A percentile compares a stretch with the other conserved stretches of the same genome.
These are phyloP conservation scores for Leptodactylus fallax DNA, from an alignment of 2,797 vertebrate species.

Conservation along the genomic window DNA sequence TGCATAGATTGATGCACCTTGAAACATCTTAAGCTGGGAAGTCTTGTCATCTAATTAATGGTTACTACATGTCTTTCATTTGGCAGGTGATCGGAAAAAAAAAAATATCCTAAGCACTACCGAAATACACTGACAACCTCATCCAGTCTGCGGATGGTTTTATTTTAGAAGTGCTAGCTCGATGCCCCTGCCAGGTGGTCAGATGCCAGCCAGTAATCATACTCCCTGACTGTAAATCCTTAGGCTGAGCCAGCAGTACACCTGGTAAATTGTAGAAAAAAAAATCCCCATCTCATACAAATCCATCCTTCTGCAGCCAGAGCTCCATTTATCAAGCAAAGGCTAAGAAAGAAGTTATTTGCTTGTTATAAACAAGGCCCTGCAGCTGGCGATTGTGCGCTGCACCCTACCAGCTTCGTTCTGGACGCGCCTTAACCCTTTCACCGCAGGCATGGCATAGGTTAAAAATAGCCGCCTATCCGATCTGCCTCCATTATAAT, in stretches of 20 bases:
- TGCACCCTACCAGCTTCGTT: slow-evolving; percentile 24
- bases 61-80: slow-evolving; percentile 46
- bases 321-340: slow-evolving; percentile 64
- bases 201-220: slow-evolving; percentile 60
- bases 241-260: slow-evolving; percentile 62
- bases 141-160: slow-evolving; percentile 45
- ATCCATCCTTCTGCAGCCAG: slow-evolving; percentile 65
- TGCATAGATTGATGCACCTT: slow-evolving; percentile 25
- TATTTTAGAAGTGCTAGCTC: slow-evolving; percentile 58
- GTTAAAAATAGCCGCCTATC: slow-evolving; percentile 27
- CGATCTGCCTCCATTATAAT: background rate
- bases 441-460: background rate
- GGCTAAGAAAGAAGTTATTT: slow-evolving; percentile 66
- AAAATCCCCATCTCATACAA: slow-evolving; percentile 60
- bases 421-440: slow-evolving; percentile 19
- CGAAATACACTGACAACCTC: slow-evolving; percentile 56
- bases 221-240: slow-evolving; percentile 65
- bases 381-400: slow-evolving; percentile 60
- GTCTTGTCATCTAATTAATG: slow-evolving; percentile 55
- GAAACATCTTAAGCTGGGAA: slow-evolving; percentile 33
- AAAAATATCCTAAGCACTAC: slow-evolving; percentile 36
- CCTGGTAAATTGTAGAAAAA: slow-evolving; percentile 64
- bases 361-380: slow-evolving; percentile 65
- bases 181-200: slow-evolving; percentile 59
- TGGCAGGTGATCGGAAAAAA: slow-evolving; percentile 29